Conservation (phyloP, 1,140 invertebrate species). For the Eulimnadia texana region DNA sequence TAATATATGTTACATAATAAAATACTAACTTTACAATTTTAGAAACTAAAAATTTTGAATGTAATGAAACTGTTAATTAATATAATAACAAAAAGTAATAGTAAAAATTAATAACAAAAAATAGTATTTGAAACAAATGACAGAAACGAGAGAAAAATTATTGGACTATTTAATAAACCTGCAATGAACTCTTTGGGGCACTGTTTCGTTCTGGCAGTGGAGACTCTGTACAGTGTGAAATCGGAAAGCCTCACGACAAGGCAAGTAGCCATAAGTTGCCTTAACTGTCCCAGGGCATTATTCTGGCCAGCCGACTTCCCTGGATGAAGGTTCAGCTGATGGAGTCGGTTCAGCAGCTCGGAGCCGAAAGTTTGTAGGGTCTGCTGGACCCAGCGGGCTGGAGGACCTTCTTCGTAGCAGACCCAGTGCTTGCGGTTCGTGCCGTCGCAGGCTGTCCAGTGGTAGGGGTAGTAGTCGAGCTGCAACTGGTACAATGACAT, state of each 20-base stretch:
- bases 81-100: too few species aligned
- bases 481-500: slow-evolving; percentile 66
- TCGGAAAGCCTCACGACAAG: slow-evolving; percentile 77
- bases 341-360: not conserved
- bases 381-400: slow-evolving; percentile 48
- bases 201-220: slow-evolving; percentile 51
- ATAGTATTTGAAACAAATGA: too few species aligned
- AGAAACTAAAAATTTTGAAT: too few species aligned
- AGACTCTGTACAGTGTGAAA: slow-evolving; percentile 68
- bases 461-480: slow-evolving; percentile 93
- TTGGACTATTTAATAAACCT: slow-evolving; percentile 49
- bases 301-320: slow-evolving; percentile 38
- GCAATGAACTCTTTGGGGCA: slow-evolving; percentile 61
- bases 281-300: too few species aligned
- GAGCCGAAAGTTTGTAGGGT: not conserved
- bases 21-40: too few species aligned
- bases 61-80: too few species aligned
- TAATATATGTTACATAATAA: too few species aligned
- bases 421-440: slow-evolving; percentile 72
- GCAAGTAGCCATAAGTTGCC: slow-evolving; percentile 83
- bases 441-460: slow-evolving; percentile 54
- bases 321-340: not conserved
- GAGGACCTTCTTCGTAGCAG: slow-evolving; percentile 42
- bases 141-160: too few species aligned
- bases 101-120: too few species aligned